Base-by-base conservation (phyloP, 2,888 invertebrate species). In the Drosophila histrio region DNA sequence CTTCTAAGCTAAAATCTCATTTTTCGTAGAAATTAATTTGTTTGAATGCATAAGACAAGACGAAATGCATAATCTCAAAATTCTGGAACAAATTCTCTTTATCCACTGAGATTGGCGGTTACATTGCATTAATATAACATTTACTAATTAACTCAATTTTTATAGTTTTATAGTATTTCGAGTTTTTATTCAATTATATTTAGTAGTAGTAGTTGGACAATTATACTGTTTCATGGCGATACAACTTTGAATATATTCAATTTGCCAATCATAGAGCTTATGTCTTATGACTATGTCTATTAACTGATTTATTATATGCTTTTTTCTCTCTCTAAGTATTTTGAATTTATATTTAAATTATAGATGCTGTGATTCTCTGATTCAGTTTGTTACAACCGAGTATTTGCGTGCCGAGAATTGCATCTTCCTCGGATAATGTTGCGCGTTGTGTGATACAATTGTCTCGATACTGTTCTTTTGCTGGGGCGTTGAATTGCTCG, bases 351-450 rank as follows among this genome's bases (percentile, higher is more conserved):
- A 41, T 53, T 76, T 53, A 67, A 60, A 49, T 70, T 52, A 57
- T 66, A 47, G 54, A 65, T 53, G 50, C 67, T 50, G 39, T 66
- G 66, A 46, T 73, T n/a, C n/a, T n/a, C 46, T 61, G 65, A 61
- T 59, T 76, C 84, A 85, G 78, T 85, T 85, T 75, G 91, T 87
- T 74, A 90, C 82, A 61, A 91, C 90, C 65, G 91, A 91, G 84
- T 91, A 91, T 88, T 91, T 91, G 85, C 91, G 90, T 61, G 90
- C 79, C 54, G 90, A 81, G 82, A 89, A 91, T 84, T 91, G 91
- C 85, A 91, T 90, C 85, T 91, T 91, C 86, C 91, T 90, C 86
- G 91, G 91, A 91, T 91, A 91, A 83, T 91, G 91, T 70, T 91
- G 91, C 60, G 91, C 89, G 88, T 91, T 91, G 86, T 91, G 91